phyloP scores from a whole-genome alignment of 2,113 vertebrate species.

The Pachycephala philippinensis region DNA sequence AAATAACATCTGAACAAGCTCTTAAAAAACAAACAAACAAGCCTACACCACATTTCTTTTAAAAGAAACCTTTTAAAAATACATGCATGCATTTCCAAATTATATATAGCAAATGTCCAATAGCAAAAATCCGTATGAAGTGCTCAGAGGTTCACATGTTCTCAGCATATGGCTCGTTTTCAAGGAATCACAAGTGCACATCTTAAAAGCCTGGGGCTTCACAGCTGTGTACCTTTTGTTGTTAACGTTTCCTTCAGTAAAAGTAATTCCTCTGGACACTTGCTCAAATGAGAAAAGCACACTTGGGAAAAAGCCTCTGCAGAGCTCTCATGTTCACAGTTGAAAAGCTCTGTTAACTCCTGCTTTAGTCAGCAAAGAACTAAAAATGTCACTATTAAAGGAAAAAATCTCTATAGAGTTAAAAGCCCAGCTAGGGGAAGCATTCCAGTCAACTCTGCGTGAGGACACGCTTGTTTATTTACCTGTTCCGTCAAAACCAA shows the following conservation, averaged over 20 bases:
- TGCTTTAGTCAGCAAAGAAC: neutral
- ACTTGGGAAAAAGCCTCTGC: neutral
- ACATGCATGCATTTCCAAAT: neutral
- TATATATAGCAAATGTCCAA: neutral
- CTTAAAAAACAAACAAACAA: neutral
- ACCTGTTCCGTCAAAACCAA: neutral
- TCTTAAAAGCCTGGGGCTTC: neutral
- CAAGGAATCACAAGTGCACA: neutral
- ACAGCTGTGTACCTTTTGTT: neutral
- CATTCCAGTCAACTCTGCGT: neutral
- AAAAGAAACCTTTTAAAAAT: neutral
- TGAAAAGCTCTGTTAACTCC: neutral
- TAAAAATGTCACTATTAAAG: neutral
- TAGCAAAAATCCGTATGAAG: neutral
- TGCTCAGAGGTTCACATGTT: neutral
- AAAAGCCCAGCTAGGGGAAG: neutral
- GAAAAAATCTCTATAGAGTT: neutral
- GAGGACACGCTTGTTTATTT: neutral
- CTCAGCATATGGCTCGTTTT: neutral
- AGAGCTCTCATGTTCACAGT: neutral
- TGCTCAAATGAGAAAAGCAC: neutral
- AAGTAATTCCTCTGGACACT: neutral
- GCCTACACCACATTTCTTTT: neutral
- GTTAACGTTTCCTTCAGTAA: neutral
- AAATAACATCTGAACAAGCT: neutral